These are phyloP conservation scores for Calcarius ornatus DNA, from an alignment of 2,113 vertebrate genomes.

Conservation along the genomic window DNA sequence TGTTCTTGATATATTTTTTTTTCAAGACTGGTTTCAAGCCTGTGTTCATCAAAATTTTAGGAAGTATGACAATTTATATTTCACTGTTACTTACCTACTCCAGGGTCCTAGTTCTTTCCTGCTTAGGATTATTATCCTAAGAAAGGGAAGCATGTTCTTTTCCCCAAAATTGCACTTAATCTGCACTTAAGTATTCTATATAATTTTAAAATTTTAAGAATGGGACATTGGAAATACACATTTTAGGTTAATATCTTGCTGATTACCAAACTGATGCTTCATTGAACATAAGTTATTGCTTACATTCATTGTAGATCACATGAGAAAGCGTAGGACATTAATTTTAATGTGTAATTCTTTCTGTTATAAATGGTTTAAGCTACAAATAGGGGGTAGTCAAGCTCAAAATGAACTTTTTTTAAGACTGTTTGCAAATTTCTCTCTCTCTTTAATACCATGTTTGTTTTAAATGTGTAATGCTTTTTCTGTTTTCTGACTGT, in stretches of 20 bases:
- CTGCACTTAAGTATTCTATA: neutral
- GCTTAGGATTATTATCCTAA: neutral
- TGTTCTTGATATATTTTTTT: neutral
- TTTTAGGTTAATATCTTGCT: neutral
- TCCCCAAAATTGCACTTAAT: neutral
- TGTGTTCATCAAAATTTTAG: neutral
- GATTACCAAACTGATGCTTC: neutral
- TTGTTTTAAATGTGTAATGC: neutral
- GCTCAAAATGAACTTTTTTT: neutral
- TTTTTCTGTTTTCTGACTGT: neutral
- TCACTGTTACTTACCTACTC: neutral
- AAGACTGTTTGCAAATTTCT: neutral
- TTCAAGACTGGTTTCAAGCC: neutral
- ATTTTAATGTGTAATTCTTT: neutral
- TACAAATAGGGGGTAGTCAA: neutral
- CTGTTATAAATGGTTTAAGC: neutral
- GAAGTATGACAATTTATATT: neutral
- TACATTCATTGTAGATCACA: neutral
- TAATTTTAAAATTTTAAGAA: neutral
- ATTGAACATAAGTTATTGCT: neutral
- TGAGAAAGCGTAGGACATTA: neutral
- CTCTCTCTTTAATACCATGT: fast-evolving
- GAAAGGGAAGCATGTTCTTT: neutral
- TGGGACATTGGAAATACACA: neutral
- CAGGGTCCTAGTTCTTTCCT: neutral